phyloP scores from a whole-genome alignment of 1,140 invertebrate genomes.

The Scaptomyza pallida region DNA sequence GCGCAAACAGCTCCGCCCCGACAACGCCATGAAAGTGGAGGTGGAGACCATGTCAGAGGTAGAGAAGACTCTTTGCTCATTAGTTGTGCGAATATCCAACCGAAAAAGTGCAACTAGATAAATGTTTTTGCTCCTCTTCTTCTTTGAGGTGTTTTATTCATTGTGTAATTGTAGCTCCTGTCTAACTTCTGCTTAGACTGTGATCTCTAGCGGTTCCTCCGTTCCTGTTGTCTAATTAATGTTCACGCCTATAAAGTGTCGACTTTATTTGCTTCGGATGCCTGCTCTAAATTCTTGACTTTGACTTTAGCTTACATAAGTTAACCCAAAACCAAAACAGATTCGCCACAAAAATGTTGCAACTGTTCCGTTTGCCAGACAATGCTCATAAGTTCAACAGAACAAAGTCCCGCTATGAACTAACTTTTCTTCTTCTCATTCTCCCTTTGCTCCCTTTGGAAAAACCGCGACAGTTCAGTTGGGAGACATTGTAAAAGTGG shows the following conservation, averaged over 20 bases:
- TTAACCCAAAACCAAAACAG: constrained; percentile 36
- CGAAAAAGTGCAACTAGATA: neutral
- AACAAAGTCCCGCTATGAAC: constrained; percentile 64
- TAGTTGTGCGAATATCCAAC: constrained; percentile 33
- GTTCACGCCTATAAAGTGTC: constrained; percentile 71
- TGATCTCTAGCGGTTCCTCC: constrained; percentile 6
- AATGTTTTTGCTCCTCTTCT: too few species aligned
- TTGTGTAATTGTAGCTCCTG: constrained; percentile 53
- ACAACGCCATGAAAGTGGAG: constrained; percentile 32
- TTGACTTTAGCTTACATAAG: constrained; percentile 14
- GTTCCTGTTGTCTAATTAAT: constrained; percentile 78
- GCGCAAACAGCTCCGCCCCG: constrained; percentile 69
- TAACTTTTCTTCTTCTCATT: neutral
- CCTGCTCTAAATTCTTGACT: constrained; percentile 51
- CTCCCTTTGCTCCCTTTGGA: neutral
- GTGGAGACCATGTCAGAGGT: constrained; percentile 13
- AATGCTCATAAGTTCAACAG: constrained; percentile 60
- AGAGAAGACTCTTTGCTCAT: constrained; percentile 40
- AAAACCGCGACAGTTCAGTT: constrained; percentile 49
- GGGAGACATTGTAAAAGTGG: constrained; percentile 19
- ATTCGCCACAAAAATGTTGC: constrained; percentile 57
- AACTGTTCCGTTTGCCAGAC: constrained; percentile 27
- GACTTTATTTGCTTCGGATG: constrained; percentile 70
- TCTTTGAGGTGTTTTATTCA: constrained; percentile 54
- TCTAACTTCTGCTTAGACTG: constrained; percentile 14